These are phyloP conservation scores for Anguilla megastoma DNA, from an alignment of 2,797 vertebrate genomes.

Conservation along the genomic window DNA sequence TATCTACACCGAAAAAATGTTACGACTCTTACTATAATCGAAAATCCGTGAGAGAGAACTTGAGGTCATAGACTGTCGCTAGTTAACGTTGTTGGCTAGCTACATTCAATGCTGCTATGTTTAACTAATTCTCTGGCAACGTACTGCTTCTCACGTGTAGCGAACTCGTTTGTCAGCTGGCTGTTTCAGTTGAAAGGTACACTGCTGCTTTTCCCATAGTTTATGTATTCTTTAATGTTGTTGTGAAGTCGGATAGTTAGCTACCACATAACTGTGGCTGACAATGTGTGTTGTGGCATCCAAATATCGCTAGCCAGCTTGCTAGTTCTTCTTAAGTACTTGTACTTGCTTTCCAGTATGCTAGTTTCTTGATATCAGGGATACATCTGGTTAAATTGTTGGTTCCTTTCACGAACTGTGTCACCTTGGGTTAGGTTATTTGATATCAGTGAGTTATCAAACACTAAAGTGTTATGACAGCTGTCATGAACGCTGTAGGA, in stretches of 20 bases:
- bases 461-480: background rate
- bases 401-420: background rate
- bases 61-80: background rate
- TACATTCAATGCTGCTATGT: background rate
- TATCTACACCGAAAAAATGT: background rate
- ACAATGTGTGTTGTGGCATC: background rate
- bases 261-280: background rate
- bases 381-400: background rate
- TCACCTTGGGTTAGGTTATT: background rate
- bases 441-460: background rate
- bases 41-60: background rate
- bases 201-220: background rate
- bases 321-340: background rate
- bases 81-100: background rate
- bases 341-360: background rate
- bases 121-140: background rate
- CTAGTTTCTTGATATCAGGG: background rate
- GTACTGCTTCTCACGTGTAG: background rate
- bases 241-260: background rate
- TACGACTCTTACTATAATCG: background rate
- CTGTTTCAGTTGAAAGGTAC: background rate
- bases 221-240: background rate
- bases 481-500: background rate
- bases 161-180: background rate
- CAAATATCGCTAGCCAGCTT: background rate